phyloP scores from a whole-genome alignment of 2,888 invertebrate genomes.

The Arrhopalites spinosus region DNA sequence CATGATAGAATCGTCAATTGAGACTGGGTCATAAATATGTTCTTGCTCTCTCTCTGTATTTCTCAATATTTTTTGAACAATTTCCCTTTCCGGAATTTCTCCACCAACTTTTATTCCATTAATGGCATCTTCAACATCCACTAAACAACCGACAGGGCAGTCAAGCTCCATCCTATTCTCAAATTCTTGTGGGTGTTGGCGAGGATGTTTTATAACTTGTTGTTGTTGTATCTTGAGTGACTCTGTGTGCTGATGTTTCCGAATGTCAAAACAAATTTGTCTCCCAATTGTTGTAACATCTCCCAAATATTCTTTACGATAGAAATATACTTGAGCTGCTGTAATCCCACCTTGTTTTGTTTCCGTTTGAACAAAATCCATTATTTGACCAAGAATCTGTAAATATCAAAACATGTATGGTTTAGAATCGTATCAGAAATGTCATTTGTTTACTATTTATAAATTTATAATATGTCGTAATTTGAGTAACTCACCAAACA shows the following conservation, averaged over 20 bases:
- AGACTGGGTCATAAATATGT: constrained; percentile 34
- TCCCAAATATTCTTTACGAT: constrained; percentile 66
- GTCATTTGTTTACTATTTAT: too few relatives aligned
- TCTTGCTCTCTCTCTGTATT: constrained; percentile 27
- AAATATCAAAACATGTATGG: neutral
- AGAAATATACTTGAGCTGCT: constrained; percentile 73
- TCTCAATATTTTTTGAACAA: constrained; percentile 28
- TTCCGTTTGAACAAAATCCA: constrained; percentile 69
- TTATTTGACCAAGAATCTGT: constrained; percentile 76
- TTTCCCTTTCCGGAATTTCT: constrained; percentile 31
- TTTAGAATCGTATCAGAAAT: too few relatives aligned
- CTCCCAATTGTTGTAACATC: constrained; percentile 61
- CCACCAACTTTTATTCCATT: constrained; percentile 12
- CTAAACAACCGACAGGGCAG: constrained; percentile 12
- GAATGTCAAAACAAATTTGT: constrained; percentile 25
- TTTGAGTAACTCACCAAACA: constrained; percentile 70
- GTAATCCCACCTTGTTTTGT: constrained; percentile 60
- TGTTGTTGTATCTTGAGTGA: neutral
- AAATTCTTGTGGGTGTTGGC: neutral
- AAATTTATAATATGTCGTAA: too few relatives aligned
- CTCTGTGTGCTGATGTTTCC: constrained; percentile 17
- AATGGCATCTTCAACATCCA: constrained; percentile 18
- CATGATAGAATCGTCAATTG: constrained; percentile 7
- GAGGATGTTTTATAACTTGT: neutral
- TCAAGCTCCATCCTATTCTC: neutral